Evolutionary conservation across 2,797 vertebrate species (phyloP).

Genomic region (Nyctalus aviator): DNA sequence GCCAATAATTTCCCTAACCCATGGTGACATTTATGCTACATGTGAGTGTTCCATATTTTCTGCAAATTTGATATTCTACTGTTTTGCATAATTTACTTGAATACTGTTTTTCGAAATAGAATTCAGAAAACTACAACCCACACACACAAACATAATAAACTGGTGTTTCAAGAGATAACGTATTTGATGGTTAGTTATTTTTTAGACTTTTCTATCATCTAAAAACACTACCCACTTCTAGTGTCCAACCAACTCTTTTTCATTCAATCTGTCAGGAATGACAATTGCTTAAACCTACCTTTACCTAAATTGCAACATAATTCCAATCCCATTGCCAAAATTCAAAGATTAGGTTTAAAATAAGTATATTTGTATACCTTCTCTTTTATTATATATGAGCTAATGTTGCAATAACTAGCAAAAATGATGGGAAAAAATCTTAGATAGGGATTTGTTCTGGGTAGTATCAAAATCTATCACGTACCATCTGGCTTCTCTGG

Average conservation of each 20-base stretch:
- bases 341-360: background rate
- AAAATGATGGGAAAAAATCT: background rate
- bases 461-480: background rate
- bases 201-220: background rate
- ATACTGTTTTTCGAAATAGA: background rate
- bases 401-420: background rate
- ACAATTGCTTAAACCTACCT: background rate
- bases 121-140: background rate
- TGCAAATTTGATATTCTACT: background rate
- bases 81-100: background rate
- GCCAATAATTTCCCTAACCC: background rate
- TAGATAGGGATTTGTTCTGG: background rate
- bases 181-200: background rate
- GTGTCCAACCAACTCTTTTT: background rate
- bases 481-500: background rate
- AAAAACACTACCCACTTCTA: background rate
- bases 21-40: background rate
- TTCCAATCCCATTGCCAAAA: background rate
- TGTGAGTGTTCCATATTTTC: background rate
- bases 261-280: background rate
- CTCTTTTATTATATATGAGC: background rate
- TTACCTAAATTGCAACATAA: background rate
- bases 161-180: background rate
- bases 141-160: background rate
- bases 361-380: background rate